Evolutionary conservation across 1,140 invertebrate species (phyloP), one percentile per base, ranked within the genome.

Genomic region (Bombus ignitus): DNA sequence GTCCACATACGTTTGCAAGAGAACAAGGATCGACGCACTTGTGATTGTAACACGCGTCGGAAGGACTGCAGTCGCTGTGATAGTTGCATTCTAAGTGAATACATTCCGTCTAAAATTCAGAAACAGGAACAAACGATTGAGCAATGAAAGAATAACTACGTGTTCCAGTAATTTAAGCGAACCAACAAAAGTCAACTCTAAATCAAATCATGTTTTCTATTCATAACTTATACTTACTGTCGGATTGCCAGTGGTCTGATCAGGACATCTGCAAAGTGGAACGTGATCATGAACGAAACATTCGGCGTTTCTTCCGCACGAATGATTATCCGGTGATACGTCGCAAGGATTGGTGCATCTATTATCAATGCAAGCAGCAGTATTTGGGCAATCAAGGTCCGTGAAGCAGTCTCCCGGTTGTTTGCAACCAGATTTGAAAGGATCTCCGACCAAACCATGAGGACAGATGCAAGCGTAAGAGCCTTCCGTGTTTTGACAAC

Each of bases 301-400:
- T 71, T 97, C 95, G 5, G 98, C 97, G 92, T 97, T 97, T 83
- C 95, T 94, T 8, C 98, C 98, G 92, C 98, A 99, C 12, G 59
- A 62, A 62, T n/a, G 2, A 96, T 94, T 28, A 2, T 96, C 94
- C 28, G 95, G 95, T 8, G 94, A 84, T 13, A 94, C 93, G 70
- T 97, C 96, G 93, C 98, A 99, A 1, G 98, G 98, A 95, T 98
- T 98, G 72, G 96, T 96, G 90, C 98, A 99, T 74, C 96, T 96
- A 81, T 97, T 97, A 73, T 98, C 97, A 28, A 97, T 93, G 90
- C 98, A 99, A 82, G 97, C 96, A 3, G 98, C 97, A 59, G 97
- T 96, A 25, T 96, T 95, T 2, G 98, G 97, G 92, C 98, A 98
- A 88, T 98, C 98, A 2, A 96, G 95, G 92, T 98, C 97, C 1